Conservation (phyloP, 2,113 vertebrate species). For the Mystacornis crossleyi region DNA sequence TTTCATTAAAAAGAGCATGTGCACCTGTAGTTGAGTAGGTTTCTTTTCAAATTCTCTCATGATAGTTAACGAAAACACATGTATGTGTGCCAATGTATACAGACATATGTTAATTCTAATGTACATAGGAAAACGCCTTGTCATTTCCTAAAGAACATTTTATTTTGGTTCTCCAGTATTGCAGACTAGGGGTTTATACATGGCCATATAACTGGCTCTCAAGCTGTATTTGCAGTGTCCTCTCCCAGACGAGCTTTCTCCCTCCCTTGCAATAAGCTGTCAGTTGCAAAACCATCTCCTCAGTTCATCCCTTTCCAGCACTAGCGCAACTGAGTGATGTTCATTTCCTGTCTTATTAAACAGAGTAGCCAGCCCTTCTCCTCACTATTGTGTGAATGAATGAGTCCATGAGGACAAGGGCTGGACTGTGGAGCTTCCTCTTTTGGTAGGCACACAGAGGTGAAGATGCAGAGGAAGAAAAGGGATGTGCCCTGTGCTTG, state of each 20-base stretch:
- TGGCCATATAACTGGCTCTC: not conserved
- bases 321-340: not conserved
- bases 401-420: not conserved
- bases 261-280: not conserved
- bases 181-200: not conserved
- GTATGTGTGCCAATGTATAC: fast-evolving
- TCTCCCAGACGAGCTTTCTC: not conserved
- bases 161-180: not conserved
- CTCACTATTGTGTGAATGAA: not conserved
- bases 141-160: not conserved
- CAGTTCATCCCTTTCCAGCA: not conserved
- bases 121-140: not conserved
- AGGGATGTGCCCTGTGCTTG: not conserved
- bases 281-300: not conserved
- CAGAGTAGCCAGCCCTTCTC: not conserved
- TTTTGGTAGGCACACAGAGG: not conserved
- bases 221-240: not conserved
- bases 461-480: not conserved
- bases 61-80: not conserved
- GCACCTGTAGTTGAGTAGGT: not conserved
- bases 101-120: not conserved
- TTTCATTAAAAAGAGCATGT: not conserved
- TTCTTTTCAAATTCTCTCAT: not conserved
- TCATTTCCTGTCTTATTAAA: not conserved
- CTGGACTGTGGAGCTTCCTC: not conserved